Conservation (phyloP, 2,888 invertebrate species). For the Ectobius pallidus region DNA sequence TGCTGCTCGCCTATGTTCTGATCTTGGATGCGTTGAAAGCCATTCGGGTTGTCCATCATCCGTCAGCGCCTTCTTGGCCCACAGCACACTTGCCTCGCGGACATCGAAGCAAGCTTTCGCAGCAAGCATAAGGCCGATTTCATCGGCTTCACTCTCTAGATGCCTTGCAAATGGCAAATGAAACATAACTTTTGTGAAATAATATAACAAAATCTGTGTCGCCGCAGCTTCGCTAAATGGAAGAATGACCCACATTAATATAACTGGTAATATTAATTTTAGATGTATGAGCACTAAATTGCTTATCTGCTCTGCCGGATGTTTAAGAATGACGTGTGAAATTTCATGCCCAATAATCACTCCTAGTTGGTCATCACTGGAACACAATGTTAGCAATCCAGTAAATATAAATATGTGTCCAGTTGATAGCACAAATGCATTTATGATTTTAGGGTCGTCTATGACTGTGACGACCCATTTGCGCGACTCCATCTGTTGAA, state of each 20-base stretch:
- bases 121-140: too few relatives aligned
- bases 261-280: slow-evolving; percentile 51
- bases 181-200: slow-evolving; percentile 55
- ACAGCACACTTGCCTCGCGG: slow-evolving; percentile 61
- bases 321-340: slow-evolving; percentile 62
- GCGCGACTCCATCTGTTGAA: slow-evolving; percentile 54
- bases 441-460: slow-evolving; percentile 53
- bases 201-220: slow-evolving; percentile 56
- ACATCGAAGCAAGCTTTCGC: slow-evolving; percentile 58
- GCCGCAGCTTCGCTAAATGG: slow-evolving; percentile 60
- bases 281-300: slow-evolving; percentile 55
- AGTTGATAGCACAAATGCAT: slow-evolving; percentile 65
- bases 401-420: too few relatives aligned
- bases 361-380: slow-evolving; percentile 62
- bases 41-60: slow-evolving; percentile 52
- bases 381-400: slow-evolving; percentile 58
- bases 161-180: slow-evolving; percentile 61
- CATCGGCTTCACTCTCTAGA: slow-evolving; percentile 65
- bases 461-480: slow-evolving; percentile 61
- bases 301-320: slow-evolving; percentile 59
- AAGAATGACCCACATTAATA: slow-evolving; percentile 61
- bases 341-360: slow-evolving; percentile 65
- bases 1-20: slow-evolving; percentile 55
- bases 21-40: slow-evolving; percentile 63
- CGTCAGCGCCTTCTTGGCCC: slow-evolving; percentile 59